Evolutionary conservation across 2,797 vertebrate species (phyloP), one percentile per base, ranked within the genome.

Genomic region (Chrysocyon brachyurus): DNA sequence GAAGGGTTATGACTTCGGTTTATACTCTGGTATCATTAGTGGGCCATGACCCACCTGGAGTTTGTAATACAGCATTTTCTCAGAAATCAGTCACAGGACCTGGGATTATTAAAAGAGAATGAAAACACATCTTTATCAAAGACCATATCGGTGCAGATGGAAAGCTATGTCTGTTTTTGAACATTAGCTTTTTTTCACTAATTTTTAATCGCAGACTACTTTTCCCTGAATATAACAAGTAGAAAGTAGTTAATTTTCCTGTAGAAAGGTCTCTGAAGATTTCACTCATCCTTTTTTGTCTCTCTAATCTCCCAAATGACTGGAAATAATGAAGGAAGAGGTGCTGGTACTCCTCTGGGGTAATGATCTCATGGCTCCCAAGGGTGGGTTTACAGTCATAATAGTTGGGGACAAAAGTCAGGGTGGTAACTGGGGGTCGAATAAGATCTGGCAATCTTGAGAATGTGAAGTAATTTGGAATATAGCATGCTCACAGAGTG

Each of bases 21-120:
- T 91, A 78, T 33, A 31, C 77, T 57, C 21, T 54, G 83, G 52
- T 59, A 33, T 21, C 61, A 54, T 78, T 40, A 56, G 59, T 73
- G 22, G 31, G 90, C 61, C 31, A 22, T 16, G 87, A 82, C 59
- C 66, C 33, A 84, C 89, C 92, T 93, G 77, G 40, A 54, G 24
- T 79, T 79, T 81, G 36, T 75, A 70, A 86, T 11, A 8, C 12
- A 75, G 57, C 15, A 5, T 56, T 91, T 96, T 95, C 84, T 95
- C 70, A 89, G 59, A 81, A 91, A 61, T 49, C 26, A 22, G 64
- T 81, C 56, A 24, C 0, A 52, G 54, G 10, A 54, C 8, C 6
- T 9, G 46, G 31, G 81, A 22, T 77, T 77, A 86, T 54, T 63
- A 40, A 72, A 75, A 92, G 56, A n/a, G 92, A 91, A 73, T 1